Evolutionary conservation across 2,113 vertebrate genomes (phyloP), one percentile per base, ranked within the genome.

Genomic region (Phyllostomus discolor): DNA sequence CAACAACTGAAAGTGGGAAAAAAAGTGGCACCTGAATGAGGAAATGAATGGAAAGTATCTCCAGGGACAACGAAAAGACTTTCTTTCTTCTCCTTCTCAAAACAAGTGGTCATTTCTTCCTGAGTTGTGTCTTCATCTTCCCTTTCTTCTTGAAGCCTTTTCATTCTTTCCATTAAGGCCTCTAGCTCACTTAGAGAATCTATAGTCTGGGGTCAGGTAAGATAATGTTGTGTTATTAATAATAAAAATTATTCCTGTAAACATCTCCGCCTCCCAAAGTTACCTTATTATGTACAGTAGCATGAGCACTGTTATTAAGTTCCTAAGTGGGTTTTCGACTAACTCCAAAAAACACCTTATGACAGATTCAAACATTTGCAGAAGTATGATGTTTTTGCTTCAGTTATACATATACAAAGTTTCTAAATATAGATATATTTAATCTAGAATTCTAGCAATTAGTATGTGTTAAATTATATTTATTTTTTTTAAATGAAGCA

Each of bases 161-260:
- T 99, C 99, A 99, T 99, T 92, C 98, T 98, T 89, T 99, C 99
- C 98, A 99, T 99, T 88, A 99, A 97, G 95, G 98, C 98, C 97
- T 99, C 99, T 79, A 99, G 97, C 97, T 99, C 99, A 92, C 98
- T 99, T 81, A 99, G 98, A 33, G 98, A 99, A 96, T 98, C 98
- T 26, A 98, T 97, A 86, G 98, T 98, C 99, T 99, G 96, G 52
- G 94, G 72, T 24, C 81, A 96, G 33, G 33, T 3, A 57, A 35
- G 28, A 83, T 9, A 62, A 70, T 10, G 20, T 24, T 76, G 33
- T 54, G 75, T 28, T 72, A 91, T 59, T 69, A 57, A 35, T 19
- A 83, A 14, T 64, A 84, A 62, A 54, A 78, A 46, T 3, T 33
- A 11, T n/a, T 75, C 73, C 0, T 43, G 14, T 31, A 41, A 79